phyloP scores from a whole-genome alignment of 2,888 invertebrate genomes.

The Apomyelois bistriatella region DNA sequence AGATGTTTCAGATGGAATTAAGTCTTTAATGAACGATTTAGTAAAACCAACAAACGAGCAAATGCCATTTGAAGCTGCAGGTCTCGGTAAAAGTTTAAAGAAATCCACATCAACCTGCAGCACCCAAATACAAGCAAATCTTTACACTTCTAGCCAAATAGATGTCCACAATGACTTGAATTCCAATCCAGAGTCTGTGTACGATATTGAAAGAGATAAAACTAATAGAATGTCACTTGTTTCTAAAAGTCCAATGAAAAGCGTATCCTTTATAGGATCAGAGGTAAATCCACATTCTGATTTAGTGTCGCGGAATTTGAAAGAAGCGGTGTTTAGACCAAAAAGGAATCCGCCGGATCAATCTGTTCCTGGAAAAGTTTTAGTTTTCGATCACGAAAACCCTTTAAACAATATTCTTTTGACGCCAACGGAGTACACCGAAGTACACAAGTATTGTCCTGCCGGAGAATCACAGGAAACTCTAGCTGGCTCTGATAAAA shows the following conservation, averaged over 20 bases:
- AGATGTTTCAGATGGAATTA: conserved; percentile 53
- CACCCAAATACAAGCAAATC: conserved; percentile 55
- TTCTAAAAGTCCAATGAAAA: not conserved
- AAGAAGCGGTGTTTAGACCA: conserved; percentile 13
- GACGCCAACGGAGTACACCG: conserved; percentile 27
- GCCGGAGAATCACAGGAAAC: conserved; percentile 18
- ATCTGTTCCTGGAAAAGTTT: conserved; percentile 22
- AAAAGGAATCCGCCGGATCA: conserved; percentile 1
- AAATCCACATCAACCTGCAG: conserved; percentile 40
- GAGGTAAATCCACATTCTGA: conserved; percentile 5
- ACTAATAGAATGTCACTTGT: not conserved
- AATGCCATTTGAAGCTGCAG: conserved; percentile 35
- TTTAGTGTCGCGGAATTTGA: not conserved
- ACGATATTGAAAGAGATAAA: conserved; percentile 21
- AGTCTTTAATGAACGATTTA: conserved; percentile 60
- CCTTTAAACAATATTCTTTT: conserved; percentile 61
- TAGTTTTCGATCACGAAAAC: conserved; percentile 57
- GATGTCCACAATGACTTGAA: conserved; percentile 39
- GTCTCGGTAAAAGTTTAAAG: conserved; percentile 18
- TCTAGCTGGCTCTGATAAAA: conserved; percentile 15
- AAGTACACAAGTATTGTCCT: conserved; percentile 50
- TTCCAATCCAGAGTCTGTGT: conserved; percentile 30
- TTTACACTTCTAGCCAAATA: conserved; percentile 58
- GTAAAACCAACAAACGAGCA: conserved; percentile 56
- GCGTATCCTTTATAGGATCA: not conserved